Base-by-base conservation (phyloP, 2,113 vertebrate genomes). In the Abramis brama region DNA sequence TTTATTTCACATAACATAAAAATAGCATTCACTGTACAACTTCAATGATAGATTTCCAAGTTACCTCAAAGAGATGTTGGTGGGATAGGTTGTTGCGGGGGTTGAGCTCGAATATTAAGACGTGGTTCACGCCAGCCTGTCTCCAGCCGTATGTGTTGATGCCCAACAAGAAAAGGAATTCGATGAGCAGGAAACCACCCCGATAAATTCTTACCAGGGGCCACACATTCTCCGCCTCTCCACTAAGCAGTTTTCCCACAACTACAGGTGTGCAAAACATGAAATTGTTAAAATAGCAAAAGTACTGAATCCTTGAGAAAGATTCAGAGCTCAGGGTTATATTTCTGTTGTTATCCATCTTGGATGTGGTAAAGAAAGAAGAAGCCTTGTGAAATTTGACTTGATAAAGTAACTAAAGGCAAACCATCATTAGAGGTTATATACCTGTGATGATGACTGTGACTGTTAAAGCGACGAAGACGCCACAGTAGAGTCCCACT, bases 121-220 rank as follows among this genome's bases (percentile, higher is more conserved):
- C 98, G 0, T 99, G 98, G 93, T 99, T 99, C 70, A 99, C 98
- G 87, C 98, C 98, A 64, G 98, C 98, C 91, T 99, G 98, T 89
- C 98, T 96, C 98, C 98, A 99, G 89, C 98, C 98, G 3, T 99
- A 99, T 0, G 98, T 99, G 95, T 99, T 99, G 95, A 99, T 99
- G 86, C 98, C 98, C 93, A 99, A 94, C 79, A 99, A 96, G 94
- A 99, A 99, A 91, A 99, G 97, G 93, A 99, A 99, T 93, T 99
- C 97, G 91, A 99, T 97, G 87, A 99, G 93, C 90, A 99, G 96
- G 95, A 99, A 99, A 88, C 98, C 97, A 91, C 98, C 98, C 84
- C 98, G 96, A 95, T 99, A 99, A 93, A 99, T 98, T 88, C 97
- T 94, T 93, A 99, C 94, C 93, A 99, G 95, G 17, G 98, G 97